Evolutionary conservation across 1,140 invertebrate species (phyloP), one percentile per base, ranked within the genome.

Genomic region (Drosophila elegans): DNA sequence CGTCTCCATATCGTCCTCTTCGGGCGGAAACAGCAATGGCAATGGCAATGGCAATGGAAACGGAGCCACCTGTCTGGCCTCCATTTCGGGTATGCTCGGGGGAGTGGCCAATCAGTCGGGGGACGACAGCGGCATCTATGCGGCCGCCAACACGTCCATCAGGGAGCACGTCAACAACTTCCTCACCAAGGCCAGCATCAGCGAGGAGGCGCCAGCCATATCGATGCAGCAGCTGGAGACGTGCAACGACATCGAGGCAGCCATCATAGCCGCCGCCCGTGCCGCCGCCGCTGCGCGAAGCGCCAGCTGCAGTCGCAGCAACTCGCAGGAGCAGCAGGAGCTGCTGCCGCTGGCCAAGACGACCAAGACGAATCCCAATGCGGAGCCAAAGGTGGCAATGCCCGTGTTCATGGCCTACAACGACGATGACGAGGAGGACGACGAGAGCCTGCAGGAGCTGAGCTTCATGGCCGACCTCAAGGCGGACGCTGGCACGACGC

Each of bases 201-300:
- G 53, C 27, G 74, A 84, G 27, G 71, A 80, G 21, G 54, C 53
- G 34, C 36, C 13, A 3, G 46, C 57, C 32, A 54, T 79, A 29
- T 57, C 78, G 44, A 66, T 76, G 66, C 71, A 78, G 29, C 81
- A 91, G 74, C 57, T 91, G 16, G 91, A 91, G 60, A 91, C 91
- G 1, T 91, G 91, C 64, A 91, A 91, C 56, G 91, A 91, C 27
- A 91, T 91, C 53, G 91, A 91, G 53, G 62, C 91, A n/a, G 91
- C 82, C 36, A 92, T 92, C 11, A 84, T 92, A 38, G 91, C 90
- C 9, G 91, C 91, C 1, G 91, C 91, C 9, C 81, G 88, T 25
- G 84, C 81, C 1, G 91, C 88, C 2, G 89, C 90, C 16, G 84
- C 74, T 7, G 82, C 79, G 2, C 64, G 79, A 6, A 74, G 76